Evolutionary conservation across 2,113 vertebrate genomes (phyloP).

Genomic region (Centrocercus urophasianus): DNA sequence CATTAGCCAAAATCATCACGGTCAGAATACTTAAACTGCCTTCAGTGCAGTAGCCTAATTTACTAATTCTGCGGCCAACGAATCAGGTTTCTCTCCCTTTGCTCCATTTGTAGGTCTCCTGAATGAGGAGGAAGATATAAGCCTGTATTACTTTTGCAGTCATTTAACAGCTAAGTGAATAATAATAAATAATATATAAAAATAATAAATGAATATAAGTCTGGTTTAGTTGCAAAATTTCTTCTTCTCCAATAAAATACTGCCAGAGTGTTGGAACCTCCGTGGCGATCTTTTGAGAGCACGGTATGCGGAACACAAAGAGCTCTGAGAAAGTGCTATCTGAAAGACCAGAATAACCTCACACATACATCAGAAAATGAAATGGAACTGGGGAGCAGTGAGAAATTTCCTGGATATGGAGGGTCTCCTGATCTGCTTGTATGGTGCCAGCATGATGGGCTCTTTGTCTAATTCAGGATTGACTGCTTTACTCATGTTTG

Average conservation of each 20-base stretch:
- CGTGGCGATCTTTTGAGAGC: not conserved
- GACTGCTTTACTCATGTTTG: not conserved
- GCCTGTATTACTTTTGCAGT: not conserved
- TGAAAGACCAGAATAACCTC: not conserved
- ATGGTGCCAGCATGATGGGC: accelerated
- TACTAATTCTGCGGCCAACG: not conserved
- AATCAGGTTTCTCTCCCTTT: not conserved
- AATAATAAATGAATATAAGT: not conserved
- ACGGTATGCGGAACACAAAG: not conserved
- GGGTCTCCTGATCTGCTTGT: not conserved
- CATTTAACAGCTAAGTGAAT: not conserved
- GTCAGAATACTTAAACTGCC: not conserved
- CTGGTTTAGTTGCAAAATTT: not conserved
- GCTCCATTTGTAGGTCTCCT: not conserved
- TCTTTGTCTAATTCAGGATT: not conserved
- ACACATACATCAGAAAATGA: not conserved
- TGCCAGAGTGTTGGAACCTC: not conserved
- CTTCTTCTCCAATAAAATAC: not conserved
- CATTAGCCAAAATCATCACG: not conserved
- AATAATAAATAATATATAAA: too few relatives aligned
- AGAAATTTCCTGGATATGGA: not conserved
- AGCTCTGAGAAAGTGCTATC: not conserved
- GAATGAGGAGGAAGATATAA: not conserved
- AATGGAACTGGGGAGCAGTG: not conserved
- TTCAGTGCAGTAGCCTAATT: not conserved